Conservation (phyloP, 2,888 invertebrate genomes). For the Reticulitermes lucifugus region DNA sequence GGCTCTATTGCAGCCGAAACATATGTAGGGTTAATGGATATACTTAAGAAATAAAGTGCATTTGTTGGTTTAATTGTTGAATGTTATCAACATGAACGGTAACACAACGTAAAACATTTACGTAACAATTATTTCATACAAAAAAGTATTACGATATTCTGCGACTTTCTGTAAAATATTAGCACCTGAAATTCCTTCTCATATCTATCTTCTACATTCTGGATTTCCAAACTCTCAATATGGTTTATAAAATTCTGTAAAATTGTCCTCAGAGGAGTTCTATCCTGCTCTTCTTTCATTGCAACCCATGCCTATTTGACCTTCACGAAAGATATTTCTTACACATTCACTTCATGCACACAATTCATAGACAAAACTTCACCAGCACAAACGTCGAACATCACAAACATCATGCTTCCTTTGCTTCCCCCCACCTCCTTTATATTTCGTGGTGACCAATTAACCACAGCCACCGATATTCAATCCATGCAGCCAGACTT, state of each 20-base stretch:
- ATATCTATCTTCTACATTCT: constrained; percentile 61
- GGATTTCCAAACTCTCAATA: constrained; percentile 63
- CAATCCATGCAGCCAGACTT: background rate
- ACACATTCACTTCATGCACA: background rate
- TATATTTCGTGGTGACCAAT: too few relatives aligned
- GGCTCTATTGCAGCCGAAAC: too few relatives aligned
- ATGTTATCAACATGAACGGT: too few relatives aligned
- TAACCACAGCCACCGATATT: background rate
- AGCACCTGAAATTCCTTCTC: constrained; percentile 65
- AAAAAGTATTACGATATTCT: too few relatives aligned
- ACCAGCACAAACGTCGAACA: background rate
- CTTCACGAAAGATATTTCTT: background rate
- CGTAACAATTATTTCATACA: too few relatives aligned
- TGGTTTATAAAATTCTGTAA: constrained; percentile 65
- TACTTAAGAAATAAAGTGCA: too few relatives aligned
- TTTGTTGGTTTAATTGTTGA: too few relatives aligned
- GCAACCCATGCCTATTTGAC: constrained; percentile 55
- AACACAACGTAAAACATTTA: too few relatives aligned
- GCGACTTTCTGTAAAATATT: background rate
- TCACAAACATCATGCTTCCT: background rate
- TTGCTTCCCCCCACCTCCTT: background rate
- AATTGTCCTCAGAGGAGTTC: constrained; percentile 62
- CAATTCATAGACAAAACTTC: background rate
- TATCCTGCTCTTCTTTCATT: constrained; percentile 60
- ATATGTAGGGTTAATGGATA: too few relatives aligned